Conservation (phyloP, 2,797 vertebrate genomes). For the Pitangus sulphuratus region DNA sequence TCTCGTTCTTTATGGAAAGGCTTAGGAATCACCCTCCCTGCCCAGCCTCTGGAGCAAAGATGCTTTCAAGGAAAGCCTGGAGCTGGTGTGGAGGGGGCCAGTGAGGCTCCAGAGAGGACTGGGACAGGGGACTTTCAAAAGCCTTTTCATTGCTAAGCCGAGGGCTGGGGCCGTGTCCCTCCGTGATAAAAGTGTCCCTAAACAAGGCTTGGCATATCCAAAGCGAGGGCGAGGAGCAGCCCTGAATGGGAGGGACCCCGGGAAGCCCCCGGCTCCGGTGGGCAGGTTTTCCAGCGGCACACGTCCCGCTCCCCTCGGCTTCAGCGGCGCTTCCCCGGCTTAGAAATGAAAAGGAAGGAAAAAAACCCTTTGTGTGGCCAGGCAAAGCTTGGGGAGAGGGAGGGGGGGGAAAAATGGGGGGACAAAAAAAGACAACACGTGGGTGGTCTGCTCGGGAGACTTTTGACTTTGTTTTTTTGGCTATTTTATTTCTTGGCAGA, state of each 20-base stretch:
- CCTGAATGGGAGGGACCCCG: neutral
- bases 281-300: neutral
- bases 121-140: constrained; percentile 29
- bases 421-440: neutral
- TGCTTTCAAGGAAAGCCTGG: neutral
- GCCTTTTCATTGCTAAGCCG: constrained; percentile 23
- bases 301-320: neutral
- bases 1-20: neutral
- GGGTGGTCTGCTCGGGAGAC: constrained; percentile 60
- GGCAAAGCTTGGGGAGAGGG: neutral
- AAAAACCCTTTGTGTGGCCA: constrained; percentile 7
- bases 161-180: neutral
- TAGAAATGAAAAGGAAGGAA: constrained; percentile 21
- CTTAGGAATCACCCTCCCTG: neutral
- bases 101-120: accelerated
- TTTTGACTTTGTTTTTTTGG: constrained; percentile 62
- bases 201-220: constrained; percentile 37
- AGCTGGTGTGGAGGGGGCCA: neutral
- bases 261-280: accelerated
- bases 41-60: neutral
- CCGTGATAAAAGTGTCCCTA: neutral
- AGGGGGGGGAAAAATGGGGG: neutral
- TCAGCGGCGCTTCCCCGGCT: neutral
- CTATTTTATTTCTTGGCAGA: constrained; percentile 58
- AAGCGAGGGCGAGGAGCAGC: neutral